phyloP scores from a whole-genome alignment of 1,140 invertebrate species.

The Trichonephila clavata region DNA sequence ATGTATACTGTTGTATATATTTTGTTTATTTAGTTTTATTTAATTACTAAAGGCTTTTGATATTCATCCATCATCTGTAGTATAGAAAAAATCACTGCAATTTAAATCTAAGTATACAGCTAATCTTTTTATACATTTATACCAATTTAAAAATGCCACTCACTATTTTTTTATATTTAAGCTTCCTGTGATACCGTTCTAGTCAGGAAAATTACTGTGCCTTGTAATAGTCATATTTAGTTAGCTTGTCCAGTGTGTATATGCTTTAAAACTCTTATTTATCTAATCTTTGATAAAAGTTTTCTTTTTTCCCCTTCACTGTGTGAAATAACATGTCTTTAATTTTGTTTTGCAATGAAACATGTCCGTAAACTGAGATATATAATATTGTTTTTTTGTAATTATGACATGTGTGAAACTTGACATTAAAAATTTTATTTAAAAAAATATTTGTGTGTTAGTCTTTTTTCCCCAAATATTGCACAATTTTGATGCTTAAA shows the following conservation, averaged over 20 bases:
- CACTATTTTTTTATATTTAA: conserved; percentile 22
- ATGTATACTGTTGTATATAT: not conserved
- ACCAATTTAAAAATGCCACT: conserved; percentile 1
- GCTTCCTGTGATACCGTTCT: conserved; percentile 41
- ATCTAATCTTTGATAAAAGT: not conserved
- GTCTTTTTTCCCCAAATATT: not conserved
- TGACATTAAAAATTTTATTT: not conserved
- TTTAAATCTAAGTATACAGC: not conserved
- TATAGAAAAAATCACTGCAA: not conserved
- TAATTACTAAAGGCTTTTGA: not conserved
- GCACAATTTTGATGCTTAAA: too few species aligned
- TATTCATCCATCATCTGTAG: not conserved
- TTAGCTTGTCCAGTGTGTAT: not conserved
- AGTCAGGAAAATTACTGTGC: conserved; percentile 24
- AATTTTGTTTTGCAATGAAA: not conserved
- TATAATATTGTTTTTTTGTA: not conserved
- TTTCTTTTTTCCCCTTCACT: not conserved
- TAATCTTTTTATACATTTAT: conserved; percentile 50
- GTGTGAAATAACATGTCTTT: not conserved
- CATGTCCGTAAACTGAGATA: not conserved
- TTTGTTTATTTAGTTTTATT: not conserved
- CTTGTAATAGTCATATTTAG: not conserved
- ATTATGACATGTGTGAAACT: not conserved
- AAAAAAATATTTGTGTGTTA: not conserved
- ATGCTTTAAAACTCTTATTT: not conserved